These are phyloP conservation scores for Paramisgurnus dabryanus DNA, from an alignment of 2,113 vertebrate genomes.

Conservation along the genomic window DNA sequence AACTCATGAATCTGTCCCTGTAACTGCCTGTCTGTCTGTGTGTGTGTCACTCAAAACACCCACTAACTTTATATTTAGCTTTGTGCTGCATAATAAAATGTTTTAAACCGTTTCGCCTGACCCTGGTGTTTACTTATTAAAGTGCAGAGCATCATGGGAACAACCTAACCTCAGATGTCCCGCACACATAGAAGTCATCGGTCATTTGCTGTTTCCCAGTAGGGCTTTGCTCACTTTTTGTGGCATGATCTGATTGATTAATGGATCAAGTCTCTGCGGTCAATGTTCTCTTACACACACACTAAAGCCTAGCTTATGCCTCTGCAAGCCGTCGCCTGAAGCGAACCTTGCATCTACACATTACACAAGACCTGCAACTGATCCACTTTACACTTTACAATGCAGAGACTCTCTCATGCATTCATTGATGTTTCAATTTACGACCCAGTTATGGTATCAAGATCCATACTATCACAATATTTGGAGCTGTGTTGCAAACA, in stretches of 20 bases:
- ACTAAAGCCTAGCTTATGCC: neutral
- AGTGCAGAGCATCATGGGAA: constrained; percentile 6
- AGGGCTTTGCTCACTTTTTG: constrained; percentile 40
- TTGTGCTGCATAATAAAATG: neutral
- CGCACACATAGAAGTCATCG: neutral
- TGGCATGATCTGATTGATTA: neutral
- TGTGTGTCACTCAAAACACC: neutral
- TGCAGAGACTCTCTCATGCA: no score
- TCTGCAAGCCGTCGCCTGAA: neutral
- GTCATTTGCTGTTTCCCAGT: neutral
- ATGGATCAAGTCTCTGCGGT: constrained; percentile 13
- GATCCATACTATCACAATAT: no score
- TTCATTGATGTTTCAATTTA: no score
- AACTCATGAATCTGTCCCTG: neutral
- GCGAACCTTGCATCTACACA: no score
- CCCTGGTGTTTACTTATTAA: constrained; percentile 20
- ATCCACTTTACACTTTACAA: no score
- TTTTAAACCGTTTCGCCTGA: neutral
- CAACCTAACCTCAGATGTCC: constrained; percentile 13
- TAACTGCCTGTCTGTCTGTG: neutral
- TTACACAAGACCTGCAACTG: no score
- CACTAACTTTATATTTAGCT: neutral
- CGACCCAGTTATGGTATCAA: no score
- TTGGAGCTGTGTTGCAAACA: neutral
- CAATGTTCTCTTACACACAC: neutral